A percentile compares a stretch with the other conserved stretches of the same genome.
Conservation (phyloP, 2,888 invertebrate genomes). For the Busseola fusca region DNA sequence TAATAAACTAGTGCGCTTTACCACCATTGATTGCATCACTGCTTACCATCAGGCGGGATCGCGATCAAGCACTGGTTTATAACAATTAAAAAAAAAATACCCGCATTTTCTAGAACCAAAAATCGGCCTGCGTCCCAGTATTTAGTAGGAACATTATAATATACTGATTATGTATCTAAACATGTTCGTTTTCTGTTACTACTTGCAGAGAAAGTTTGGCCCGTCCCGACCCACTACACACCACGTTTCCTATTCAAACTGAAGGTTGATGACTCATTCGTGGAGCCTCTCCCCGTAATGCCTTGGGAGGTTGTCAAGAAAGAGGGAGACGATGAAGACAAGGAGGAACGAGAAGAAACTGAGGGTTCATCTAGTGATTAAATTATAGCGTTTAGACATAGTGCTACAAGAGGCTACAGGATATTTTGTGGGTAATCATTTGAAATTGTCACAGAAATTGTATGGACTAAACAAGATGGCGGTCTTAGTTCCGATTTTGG, state of each 20-base stretch:
- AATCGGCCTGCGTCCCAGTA: no score
- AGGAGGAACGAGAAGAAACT: conserved; percentile 67
- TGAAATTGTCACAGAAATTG: background rate
- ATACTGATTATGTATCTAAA: no score
- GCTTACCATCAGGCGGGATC: no score
- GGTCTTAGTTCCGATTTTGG: background rate
- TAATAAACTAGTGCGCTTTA: no score
- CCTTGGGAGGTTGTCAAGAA: conserved; percentile 82
- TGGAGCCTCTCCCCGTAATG: conserved; percentile 84
- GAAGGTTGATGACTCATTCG: conserved; percentile 84
- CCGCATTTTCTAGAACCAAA: no score
- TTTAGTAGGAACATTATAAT: no score
- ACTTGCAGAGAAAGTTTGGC: conserved; percentile 81
- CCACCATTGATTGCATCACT: no score
- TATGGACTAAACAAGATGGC: background rate
- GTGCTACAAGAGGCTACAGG: background rate
- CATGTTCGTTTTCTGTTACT: background rate
- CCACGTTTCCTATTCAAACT: conserved; percentile 81
- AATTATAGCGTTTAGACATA: conserved; percentile 34
- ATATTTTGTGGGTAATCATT: no score
- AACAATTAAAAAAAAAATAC: no score
- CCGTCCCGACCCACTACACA: conserved; percentile 81
- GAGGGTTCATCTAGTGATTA: conserved; percentile 76
- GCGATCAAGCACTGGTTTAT: no score
- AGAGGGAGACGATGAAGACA: conserved; percentile 74